A percentile compares a stretch with the other conserved stretches of the same genome.
Evolutionary conservation across 2,113 vertebrate genomes (phyloP).

Genomic region (Pachypanchax playfairii): DNA sequence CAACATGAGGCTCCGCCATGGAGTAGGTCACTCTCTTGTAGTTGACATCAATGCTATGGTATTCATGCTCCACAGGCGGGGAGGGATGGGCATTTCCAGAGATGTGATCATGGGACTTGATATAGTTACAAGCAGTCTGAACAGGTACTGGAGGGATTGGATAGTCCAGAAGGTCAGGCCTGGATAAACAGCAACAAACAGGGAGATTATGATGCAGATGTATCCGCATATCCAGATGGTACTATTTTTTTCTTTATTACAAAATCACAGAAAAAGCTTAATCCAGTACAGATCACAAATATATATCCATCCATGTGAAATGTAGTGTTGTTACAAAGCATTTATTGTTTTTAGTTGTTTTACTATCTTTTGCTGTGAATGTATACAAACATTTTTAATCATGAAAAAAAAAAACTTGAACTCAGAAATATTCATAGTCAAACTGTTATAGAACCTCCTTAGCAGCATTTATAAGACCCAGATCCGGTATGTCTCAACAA

Average conservation of each 20-base stretch:
- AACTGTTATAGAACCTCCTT: too few species aligned
- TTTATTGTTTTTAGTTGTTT: too few species aligned
- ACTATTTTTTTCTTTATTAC: background rate
- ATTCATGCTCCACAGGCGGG: slow-evolving; percentile 86
- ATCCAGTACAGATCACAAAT: too few species aligned
- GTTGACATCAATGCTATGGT: slow-evolving; percentile 83
- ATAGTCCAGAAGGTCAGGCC: slow-evolving; percentile 86
- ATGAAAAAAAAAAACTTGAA: too few species aligned
- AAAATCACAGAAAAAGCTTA: slow-evolving; percentile 20
- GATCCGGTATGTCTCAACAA: too few species aligned
- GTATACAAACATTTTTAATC: too few species aligned
- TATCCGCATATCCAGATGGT: slow-evolving; percentile 19
- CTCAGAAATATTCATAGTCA: too few species aligned
- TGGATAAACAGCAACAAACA: slow-evolving; percentile 62
- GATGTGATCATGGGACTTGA: slow-evolving; percentile 54
- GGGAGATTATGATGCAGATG: slow-evolving; percentile 22
- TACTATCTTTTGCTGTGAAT: too few species aligned
- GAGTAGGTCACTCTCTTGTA: slow-evolving; percentile 81
- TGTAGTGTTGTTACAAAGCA: too few species aligned
- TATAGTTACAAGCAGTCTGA: slow-evolving; percentile 67
- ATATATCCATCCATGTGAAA: too few species aligned
- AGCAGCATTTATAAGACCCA: too few species aligned
- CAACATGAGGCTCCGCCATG: slow-evolving; percentile 79
- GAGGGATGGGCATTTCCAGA: slow-evolving; percentile 53
- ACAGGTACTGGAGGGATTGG: slow-evolving; percentile 82